Conservation (phyloP, 2,113 vertebrate genomes). For the Limnothrissa miodon region DNA sequence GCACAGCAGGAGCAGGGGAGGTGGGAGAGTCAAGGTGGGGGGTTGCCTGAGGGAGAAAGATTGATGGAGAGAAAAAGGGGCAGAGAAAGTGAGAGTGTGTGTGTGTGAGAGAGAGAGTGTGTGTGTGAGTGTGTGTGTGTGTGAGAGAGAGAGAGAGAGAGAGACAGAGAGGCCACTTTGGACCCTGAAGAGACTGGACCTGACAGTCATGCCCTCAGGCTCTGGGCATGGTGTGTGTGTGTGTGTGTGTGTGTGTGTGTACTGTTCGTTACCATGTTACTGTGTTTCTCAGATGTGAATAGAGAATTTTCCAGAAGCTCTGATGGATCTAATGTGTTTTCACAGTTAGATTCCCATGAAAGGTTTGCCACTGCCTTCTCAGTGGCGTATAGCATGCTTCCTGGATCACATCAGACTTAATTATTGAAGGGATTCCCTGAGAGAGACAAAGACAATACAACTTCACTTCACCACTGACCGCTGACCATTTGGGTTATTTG, state of each 20-base stretch:
- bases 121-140: too few relatives aligned
- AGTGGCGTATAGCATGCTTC: background rate
- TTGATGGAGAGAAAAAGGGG: too few relatives aligned
- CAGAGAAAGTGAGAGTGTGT: background rate
- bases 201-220: constrained; percentile 14
- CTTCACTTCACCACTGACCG: background rate
- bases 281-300: background rate
- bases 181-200: background rate
- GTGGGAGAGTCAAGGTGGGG: background rate
- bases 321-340: background rate
- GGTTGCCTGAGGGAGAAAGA: background rate
- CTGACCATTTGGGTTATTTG: background rate
- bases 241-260: background rate
- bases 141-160: background rate
- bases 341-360: background rate
- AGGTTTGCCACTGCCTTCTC: background rate
- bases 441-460: background rate
- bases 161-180: background rate
- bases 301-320: background rate
- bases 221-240: background rate
- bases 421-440: background rate
- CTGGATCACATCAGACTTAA: background rate
- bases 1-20: background rate
- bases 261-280: too few relatives aligned
- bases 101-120: background rate